These are phyloP conservation scores for Carassius gibelio DNA, from an alignment of 2,113 vertebrate genomes.

Conservation along the genomic window DNA sequence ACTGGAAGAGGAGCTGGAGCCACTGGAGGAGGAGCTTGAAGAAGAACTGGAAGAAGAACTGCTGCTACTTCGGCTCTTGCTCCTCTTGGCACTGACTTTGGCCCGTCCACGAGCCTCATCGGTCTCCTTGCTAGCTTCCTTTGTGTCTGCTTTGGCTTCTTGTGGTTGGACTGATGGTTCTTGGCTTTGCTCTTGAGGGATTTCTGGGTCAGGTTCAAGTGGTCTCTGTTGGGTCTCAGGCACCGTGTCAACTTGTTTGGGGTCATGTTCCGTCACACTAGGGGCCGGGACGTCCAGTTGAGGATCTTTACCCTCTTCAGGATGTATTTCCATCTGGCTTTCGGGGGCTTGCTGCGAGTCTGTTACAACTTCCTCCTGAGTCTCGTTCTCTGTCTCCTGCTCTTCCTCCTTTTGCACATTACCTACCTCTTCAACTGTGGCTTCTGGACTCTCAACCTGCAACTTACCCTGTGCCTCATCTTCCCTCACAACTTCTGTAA, in stretches of 20 bases:
- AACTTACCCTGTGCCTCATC: constrained; percentile 69
- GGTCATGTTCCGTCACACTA: not conserved
- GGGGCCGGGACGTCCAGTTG: not conserved
- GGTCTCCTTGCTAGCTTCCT: constrained; percentile 64
- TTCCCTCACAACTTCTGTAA: constrained; percentile 68
- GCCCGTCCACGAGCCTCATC: constrained; percentile 71
- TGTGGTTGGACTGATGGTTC: constrained; percentile 4
- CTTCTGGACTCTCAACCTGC: constrained; percentile 74
- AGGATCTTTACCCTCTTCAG: constrained; percentile 8
- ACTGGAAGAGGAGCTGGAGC: constrained; percentile 84
- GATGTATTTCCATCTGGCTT: constrained; percentile 28
- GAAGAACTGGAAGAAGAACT: constrained; percentile 80
- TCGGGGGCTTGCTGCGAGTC: constrained; percentile 39
- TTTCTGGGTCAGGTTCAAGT: not conserved
- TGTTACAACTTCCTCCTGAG: not conserved
- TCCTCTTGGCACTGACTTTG: constrained; percentile 79
- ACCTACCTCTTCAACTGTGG: constrained; percentile 74
- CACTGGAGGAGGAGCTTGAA: constrained; percentile 80
- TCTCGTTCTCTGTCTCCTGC: constrained; percentile 20
- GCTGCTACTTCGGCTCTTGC: constrained; percentile 77
- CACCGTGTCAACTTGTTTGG: not conserved
- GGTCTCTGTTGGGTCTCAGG: constrained; percentile 24
- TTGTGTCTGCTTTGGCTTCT: constrained; percentile 12
- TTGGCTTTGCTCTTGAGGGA: not conserved
- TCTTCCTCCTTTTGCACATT: constrained; percentile 70